phyloP scores from a whole-genome alignment of 1,140 invertebrate species.

The Lerema accius region DNA sequence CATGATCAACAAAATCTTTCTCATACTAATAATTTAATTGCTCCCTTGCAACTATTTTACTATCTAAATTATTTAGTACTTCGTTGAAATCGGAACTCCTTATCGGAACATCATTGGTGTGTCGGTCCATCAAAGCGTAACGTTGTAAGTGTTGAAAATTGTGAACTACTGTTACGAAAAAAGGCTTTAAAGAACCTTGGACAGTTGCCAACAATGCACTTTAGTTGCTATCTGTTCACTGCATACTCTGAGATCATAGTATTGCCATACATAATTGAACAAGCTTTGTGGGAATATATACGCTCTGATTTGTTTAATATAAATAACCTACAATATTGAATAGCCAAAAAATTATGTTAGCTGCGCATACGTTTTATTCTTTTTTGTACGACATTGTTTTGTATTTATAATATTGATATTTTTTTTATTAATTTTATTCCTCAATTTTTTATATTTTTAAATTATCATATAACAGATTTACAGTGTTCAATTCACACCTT shows the following conservation, averaged over 20 bases:
- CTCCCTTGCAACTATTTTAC: constrained; percentile 16
- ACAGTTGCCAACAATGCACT: constrained; percentile 7
- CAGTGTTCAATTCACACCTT: too few species aligned
- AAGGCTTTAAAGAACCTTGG: constrained; percentile 30
- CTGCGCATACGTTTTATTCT: too few species aligned
- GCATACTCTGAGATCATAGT: neutral
- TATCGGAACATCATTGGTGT: constrained; percentile 45
- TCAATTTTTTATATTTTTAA: too few species aligned
- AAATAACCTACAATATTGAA: too few species aligned
- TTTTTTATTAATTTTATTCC: too few species aligned
- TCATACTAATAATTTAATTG: neutral
- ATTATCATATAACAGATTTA: too few species aligned
- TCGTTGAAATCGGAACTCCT: constrained; percentile 31
- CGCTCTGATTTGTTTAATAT: neutral
- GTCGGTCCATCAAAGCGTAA: constrained; percentile 56
- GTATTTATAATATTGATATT: too few species aligned
- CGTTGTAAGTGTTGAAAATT: constrained; percentile 52
- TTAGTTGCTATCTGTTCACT: neutral
- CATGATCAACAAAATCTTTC: neutral
- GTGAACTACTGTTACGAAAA: constrained; percentile 52
- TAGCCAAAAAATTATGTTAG: too few species aligned
- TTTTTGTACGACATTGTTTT: too few species aligned
- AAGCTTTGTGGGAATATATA: neutral
- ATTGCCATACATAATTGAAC: neutral
- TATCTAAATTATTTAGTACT: constrained; percentile 23